These are phyloP conservation scores for Illadopsis cleaveri DNA, from an alignment of 2,113 vertebrate species.

Conservation along the genomic window DNA sequence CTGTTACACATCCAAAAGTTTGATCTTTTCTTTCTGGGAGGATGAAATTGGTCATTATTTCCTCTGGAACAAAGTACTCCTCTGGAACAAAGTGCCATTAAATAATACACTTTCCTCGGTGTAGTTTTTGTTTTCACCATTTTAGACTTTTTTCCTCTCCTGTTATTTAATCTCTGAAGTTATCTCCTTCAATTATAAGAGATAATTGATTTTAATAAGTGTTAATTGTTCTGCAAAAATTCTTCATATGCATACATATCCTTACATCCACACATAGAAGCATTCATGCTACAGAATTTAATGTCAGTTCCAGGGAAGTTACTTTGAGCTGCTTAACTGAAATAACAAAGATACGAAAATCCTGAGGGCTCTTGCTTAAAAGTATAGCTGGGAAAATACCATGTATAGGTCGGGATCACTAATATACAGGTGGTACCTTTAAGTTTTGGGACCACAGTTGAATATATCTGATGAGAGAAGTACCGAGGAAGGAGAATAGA, in stretches of 20 bases:
- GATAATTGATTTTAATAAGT: conserved; percentile 29
- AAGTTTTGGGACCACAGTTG: neutral
- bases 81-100: neutral
- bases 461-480: neutral
- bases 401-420: neutral
- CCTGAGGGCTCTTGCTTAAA: neutral
- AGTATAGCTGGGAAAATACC: neutral
- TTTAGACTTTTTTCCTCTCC: neutral
- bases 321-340: neutral
- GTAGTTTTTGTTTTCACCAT: neutral
- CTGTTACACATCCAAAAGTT: neutral
- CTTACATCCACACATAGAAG: neutral
- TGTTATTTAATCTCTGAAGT: neutral
- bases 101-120: neutral
- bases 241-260: neutral
- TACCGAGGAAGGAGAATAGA: neutral
- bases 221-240: conserved; percentile 5
- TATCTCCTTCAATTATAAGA: neutral
- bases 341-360: neutral
- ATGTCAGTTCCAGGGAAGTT: neutral
- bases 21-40: neutral
- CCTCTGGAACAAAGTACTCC: neutral
- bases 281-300: neutral
- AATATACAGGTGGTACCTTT: neutral
- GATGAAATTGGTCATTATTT: neutral